These are phyloP conservation scores for Hoplodrina blanda DNA, from an alignment of 2,888 invertebrate genomes.

Conservation along the genomic window DNA sequence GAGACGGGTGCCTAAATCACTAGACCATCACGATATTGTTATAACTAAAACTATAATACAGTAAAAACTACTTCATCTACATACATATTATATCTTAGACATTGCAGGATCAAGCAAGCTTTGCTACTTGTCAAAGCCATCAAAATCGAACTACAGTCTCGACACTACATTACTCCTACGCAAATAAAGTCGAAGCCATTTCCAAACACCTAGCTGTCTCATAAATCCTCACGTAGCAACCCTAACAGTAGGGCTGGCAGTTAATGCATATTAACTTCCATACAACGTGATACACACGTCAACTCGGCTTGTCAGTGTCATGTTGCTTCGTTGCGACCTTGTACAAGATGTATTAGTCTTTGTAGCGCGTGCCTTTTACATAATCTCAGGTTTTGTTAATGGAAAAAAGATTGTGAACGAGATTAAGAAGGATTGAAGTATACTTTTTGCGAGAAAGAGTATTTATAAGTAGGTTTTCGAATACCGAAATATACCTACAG, in stretches of 20 bases:
- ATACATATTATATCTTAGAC: too few species aligned
- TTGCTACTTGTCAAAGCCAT: neutral
- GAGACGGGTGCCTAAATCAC: too few species aligned
- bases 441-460: constrained; percentile 2
- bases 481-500: too few species aligned
- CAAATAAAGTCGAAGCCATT: constrained; percentile 18
- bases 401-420: constrained; percentile 48
- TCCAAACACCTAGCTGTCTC: constrained; percentile 6
- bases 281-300: constrained; percentile 54
- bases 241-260: constrained; percentile 52
- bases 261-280: constrained; percentile 64
- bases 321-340: constrained; percentile 55
- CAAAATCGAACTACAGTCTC: neutral
- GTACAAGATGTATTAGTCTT: constrained; percentile 58
- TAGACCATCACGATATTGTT: too few species aligned
- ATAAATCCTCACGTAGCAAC: constrained; percentile 44
- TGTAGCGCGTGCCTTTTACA: constrained; percentile 36
- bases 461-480: neutral
- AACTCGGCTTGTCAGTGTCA: constrained; percentile 59
- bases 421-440: constrained; percentile 22
- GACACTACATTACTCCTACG: neutral
- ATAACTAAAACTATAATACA: too few species aligned
- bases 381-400: constrained; percentile 58
- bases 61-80: too few species aligned
- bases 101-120: too few species aligned